phyloP scores from a whole-genome alignment of 2,797 vertebrate genomes.

The Sphenopsis melanotis region DNA sequence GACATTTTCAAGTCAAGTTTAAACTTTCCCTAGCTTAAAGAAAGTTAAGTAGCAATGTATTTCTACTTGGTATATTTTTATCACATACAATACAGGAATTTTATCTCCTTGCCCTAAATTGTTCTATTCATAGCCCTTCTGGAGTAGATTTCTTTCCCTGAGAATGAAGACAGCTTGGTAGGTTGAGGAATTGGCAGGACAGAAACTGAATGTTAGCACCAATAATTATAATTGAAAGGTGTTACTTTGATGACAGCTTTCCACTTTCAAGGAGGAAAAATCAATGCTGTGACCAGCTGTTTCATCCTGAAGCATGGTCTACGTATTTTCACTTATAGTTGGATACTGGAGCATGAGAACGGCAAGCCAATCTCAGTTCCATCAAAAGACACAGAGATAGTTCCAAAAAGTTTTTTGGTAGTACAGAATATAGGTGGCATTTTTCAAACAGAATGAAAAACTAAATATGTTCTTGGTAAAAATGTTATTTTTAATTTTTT shows the following conservation, averaged over 20 bases:
- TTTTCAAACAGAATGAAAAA: not conserved
- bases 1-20: not conserved
- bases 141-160: not conserved
- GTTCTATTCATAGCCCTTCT: not conserved
- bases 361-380: not conserved
- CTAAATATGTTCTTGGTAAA: not conserved
- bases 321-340: not conserved
- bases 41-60: not conserved
- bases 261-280: not conserved
- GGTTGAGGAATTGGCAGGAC: not conserved
- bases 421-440: not conserved
- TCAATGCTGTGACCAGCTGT: not conserved
- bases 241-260: not conserved
- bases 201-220: conserved; percentile 13
- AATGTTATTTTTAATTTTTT: not conserved
- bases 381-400: not conserved
- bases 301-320: not conserved
- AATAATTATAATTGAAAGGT: not conserved
- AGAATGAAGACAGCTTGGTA: not conserved
- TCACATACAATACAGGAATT: not conserved
- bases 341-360: not conserved
- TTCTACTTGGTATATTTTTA: not conserved
- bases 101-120: not conserved
- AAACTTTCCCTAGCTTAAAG: not conserved
- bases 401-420: not conserved